Evolutionary conservation across 2,113 vertebrate genomes (phyloP).

Genomic region (Indicator indicator): DNA sequence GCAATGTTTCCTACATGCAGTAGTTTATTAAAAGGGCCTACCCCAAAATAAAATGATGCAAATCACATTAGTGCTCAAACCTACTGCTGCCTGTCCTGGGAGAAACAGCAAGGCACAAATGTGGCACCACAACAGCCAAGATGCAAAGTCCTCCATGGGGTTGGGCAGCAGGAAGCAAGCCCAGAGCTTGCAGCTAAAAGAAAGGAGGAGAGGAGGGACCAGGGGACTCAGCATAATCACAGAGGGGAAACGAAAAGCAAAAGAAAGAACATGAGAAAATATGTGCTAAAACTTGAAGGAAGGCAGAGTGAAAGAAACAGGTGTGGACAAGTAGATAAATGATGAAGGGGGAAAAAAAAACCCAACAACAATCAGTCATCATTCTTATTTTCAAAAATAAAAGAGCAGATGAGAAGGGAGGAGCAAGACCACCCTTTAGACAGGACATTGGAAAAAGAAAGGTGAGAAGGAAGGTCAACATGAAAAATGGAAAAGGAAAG

Average conservation of each 20-base stretch:
- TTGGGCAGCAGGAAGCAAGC: neutral
- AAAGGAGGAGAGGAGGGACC: neutral
- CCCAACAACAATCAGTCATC: neutral
- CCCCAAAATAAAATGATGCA: neutral
- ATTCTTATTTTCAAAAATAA: constrained; percentile 51
- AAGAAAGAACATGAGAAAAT: constrained; percentile 25
- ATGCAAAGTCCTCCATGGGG: neutral
- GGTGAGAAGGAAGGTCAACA: constrained; percentile 19
- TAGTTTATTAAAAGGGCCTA: neutral
- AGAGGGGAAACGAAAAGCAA: neutral
- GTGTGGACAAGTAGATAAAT: constrained; percentile 40
- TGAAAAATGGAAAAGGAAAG: constrained; percentile 1
- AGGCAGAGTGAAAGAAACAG: constrained; percentile 54
- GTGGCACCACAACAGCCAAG: neutral
- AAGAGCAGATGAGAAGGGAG: constrained; percentile 30
- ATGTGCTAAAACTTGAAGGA: constrained; percentile 43
- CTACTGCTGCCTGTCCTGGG: fast-evolving
- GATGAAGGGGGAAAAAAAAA: neutral
- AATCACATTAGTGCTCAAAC: neutral
- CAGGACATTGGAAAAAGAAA: neutral
- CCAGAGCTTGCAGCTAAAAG: neutral
- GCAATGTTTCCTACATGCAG: neutral
- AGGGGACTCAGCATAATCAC: neutral
- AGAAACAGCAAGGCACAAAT: neutral
- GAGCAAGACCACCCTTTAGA: neutral